Conservation (phyloP, 2,888 invertebrate species). For the Selenia dentaria region DNA sequence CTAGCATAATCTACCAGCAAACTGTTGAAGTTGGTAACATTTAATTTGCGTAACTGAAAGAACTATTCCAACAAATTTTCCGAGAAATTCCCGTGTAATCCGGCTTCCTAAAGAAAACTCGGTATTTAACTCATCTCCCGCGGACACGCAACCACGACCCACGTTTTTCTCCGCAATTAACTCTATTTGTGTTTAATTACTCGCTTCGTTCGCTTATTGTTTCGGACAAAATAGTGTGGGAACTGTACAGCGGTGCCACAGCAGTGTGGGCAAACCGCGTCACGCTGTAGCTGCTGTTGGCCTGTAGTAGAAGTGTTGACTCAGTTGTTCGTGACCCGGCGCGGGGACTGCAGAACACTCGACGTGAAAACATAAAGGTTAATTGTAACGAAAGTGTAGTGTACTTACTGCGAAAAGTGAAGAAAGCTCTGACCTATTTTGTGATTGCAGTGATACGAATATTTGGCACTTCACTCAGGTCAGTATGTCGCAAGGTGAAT, state of each 20-base stretch:
- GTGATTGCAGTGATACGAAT: neutral
- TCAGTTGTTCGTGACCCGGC: conserved; percentile 25
- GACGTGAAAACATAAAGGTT: neutral
- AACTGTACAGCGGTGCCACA: conserved; percentile 19
- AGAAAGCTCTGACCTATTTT: conserved; percentile 3
- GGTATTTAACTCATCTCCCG: conserved; percentile 12
- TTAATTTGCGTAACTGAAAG: no score
- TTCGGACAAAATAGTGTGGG: conserved; percentile 41
- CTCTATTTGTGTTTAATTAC: conserved; percentile 45
- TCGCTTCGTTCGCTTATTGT: conserved; percentile 36
- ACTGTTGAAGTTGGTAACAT: no score
- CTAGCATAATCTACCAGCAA: no score
- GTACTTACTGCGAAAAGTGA: conserved; percentile 4
- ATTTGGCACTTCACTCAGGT: neutral
- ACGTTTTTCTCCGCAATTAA: conserved; percentile 39
- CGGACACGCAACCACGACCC: conserved; percentile 37
- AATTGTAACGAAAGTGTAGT: conserved; percentile 12
- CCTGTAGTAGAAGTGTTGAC: conserved; percentile 14
- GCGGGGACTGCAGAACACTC: conserved; percentile 7
- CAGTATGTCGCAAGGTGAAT: no score
- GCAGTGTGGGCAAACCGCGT: neutral
- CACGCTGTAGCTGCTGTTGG: neutral
- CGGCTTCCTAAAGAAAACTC: conserved; percentile 7
- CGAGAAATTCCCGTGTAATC: neutral
- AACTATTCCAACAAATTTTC: neutral